These are phyloP conservation scores for Epinephelus lanceolatus DNA, from an alignment of 2,113 vertebrate genomes.

Conservation along the genomic window DNA sequence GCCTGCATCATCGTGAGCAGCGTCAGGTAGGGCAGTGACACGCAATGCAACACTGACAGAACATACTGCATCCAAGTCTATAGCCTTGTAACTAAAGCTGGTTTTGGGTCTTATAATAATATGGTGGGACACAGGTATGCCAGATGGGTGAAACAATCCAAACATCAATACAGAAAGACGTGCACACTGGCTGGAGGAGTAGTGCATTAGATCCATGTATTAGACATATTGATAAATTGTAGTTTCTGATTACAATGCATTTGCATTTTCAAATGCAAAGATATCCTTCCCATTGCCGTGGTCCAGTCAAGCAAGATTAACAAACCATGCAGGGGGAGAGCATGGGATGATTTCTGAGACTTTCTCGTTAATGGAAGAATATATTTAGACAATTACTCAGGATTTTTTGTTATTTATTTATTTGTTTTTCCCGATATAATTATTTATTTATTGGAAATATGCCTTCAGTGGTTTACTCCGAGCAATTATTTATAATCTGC, in stretches of 20 bases:
- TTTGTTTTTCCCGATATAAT: conserved; percentile 30
- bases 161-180: conserved; percentile 39
- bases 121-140: neutral
- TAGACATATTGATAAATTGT: conserved; percentile 47
- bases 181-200: conserved; percentile 29
- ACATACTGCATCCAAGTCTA: conserved; percentile 1
- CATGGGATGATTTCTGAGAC: conserved; percentile 9
- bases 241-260: conserved; percentile 63
- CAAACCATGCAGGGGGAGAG: neutral
- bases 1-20: conserved; percentile 29
- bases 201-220: conserved; percentile 39
- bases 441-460: conserved; percentile 59
- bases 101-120: conserved; percentile 22
- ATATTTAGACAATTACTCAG: conserved; percentile 39
- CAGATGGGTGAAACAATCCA: conserved; percentile 30
- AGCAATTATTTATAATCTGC: conserved; percentile 70
- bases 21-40: conserved; percentile 50
- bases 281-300: neutral
- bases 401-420: conserved; percentile 18
- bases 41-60: conserved; percentile 10
- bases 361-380: conserved; percentile 17
- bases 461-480: conserved; percentile 43
- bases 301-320: conserved; percentile 5
- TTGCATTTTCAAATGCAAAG: conserved; percentile 49
- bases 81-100: conserved; percentile 3